Evolutionary conservation across 1,140 invertebrate genomes (phyloP), one percentile per base, ranked within the genome.

Genomic region (Diorhabda sublineata): DNA sequence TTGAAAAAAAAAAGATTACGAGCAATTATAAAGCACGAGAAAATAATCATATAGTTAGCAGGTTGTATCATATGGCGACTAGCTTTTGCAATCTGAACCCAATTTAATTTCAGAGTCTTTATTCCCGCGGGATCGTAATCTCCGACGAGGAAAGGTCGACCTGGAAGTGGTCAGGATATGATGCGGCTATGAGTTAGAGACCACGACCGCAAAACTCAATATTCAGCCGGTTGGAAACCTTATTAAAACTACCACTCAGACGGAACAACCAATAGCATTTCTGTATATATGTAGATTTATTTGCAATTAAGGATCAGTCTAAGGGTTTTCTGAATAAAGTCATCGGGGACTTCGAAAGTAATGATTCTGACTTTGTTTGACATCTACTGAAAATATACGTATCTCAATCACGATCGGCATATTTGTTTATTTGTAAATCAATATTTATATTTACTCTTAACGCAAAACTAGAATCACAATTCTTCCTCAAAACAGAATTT

Each of bases 141-240:
- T 77, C 76, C 74, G 77, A 76, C 26, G 69, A 73, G 76, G 76
- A 77, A 76, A 79, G 77, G 76, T 79, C 74, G 77, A 75, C 73
- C 75, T 75, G 76, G 75, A 77, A 77, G 74, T 79, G 76, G 78
- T 72, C 71, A 72, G 71, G 74, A 70, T 73, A 75, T 74, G 71
- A 76, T 76, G 72, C 70, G 66, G 72, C 71, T 57, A 58, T 65
- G 70, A 74, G 74, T 76, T 74, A 73, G 64, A 59, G 57, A 59
- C 64, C 9, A 74, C 74, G 61, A 68, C 69, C 68, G 75, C 75
- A 77, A 78, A 80, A 79, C 79, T 79, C 79, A 77, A 80, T 80
- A 80, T 78, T 79, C 79, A 79, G 74, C 78, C 76, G 74, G 69
- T 77, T 73, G 79, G 78, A 80, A 80, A 80, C 75, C 78, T 80